phyloP scores from a whole-genome alignment of 2,113 vertebrate genomes.

The Microtus oregoni region DNA sequence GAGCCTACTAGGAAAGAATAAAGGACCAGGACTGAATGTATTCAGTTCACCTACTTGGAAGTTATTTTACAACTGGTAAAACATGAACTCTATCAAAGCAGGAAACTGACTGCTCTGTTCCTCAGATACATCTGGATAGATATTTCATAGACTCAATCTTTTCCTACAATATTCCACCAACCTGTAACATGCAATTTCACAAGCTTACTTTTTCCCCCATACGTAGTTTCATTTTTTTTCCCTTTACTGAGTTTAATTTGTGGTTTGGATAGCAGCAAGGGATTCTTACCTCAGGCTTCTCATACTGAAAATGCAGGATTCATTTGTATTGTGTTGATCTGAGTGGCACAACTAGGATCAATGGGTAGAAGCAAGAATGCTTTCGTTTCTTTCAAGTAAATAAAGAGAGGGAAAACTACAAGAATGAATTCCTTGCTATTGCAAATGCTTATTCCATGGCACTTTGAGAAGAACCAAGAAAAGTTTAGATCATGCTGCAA shows the following conservation, averaged over 20 bases:
- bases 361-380: background rate
- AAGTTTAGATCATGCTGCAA: background rate
- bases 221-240: background rate
- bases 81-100: background rate
- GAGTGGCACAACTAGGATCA: background rate
- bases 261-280: background rate
- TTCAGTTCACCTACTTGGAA: background rate
- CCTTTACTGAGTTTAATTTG: background rate
- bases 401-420: background rate
- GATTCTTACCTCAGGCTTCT: background rate
- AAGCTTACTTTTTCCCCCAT: background rate
- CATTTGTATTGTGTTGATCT: background rate
- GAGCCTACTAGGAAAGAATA: background rate
- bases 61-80: slow-evolving; percentile 8
- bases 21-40: background rate
- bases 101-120: background rate
- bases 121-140: background rate
- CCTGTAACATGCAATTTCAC: background rate
- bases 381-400: background rate
- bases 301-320: background rate
- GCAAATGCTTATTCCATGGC: background rate
- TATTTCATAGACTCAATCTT: background rate
- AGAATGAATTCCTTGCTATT: background rate
- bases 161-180: background rate
- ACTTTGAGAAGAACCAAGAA: background rate